Base-by-base conservation (phyloP, 2,888 invertebrate genomes). In the Meiosimyza decipiens region DNA sequence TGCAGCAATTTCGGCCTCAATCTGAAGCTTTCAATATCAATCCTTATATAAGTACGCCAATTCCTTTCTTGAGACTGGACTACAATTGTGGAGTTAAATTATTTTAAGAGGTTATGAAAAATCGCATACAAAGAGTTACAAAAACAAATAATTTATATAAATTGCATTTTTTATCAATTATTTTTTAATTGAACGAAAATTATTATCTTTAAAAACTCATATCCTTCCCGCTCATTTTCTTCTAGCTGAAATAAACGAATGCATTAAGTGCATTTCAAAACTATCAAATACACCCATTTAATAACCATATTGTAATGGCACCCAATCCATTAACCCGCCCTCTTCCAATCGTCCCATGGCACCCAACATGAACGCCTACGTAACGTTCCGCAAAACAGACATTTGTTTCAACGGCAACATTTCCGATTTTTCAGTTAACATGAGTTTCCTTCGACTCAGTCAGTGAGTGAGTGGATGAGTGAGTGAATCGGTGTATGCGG, bases 391-490 rank as follows among this genome's bases (percentile, higher is more conserved):
- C 74, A 76, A 74, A 79, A 76, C 76, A 76, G 75, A 83, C 84
- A 83, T 82, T 79, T 83, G 83, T 83, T 84, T 84, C 84, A 84
- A 84, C 84, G 84, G 82, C 84, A 84, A 84, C 84, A 84, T 84
- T 84, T 84, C 84, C 84, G 84, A 83, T 84, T 82, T 82, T 80
- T 78, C 78, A 78, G 79, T 79, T 79, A 79, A 79, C 79, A 78
- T 78, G 76, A 77, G 77, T 77, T 80, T 79, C 78, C 79, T 79
- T 73, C 75, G 76, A 78, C 71, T 75, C 73, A 16, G 59, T 69
- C 49, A 65, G 69, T 69, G 62, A 62, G 68, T 62, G 71, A 67
- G 54, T 62, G 69, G 51, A 40, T n/a, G 60, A 51, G 51, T 59
- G 28, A 47, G 50, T 49, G 57, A 18, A 28, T 13, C 49, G 11